These are phyloP conservation scores for Muraenolepis orangiensis DNA, from an alignment of 2,797 vertebrate species.

Conservation along the genomic window DNA sequence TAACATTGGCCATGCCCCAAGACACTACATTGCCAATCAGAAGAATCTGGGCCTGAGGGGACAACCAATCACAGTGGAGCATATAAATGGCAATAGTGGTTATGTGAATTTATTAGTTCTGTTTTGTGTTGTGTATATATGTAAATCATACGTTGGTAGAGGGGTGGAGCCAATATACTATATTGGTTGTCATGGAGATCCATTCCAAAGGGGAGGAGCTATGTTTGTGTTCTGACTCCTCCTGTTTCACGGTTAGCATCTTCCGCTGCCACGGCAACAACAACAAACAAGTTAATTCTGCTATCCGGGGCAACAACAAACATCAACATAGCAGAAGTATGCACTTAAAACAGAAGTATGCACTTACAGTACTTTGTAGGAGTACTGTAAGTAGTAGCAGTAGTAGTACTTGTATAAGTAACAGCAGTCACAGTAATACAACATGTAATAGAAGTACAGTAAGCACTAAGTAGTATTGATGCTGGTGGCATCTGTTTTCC, in stretches of 20 bases:
- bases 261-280: conserved; percentile 79
- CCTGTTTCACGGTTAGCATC: conserved; percentile 86
- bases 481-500: background rate
- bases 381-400: too few relatives aligned
- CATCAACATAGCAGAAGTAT: conserved; percentile 17
- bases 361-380: background rate
- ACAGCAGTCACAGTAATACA: background rate
- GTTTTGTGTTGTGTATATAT: background rate
- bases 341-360: background rate
- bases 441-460: background rate
- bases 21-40: conserved; percentile 86
- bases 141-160: conserved; percentile 76
- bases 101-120: background rate
- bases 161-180: conserved; percentile 94
- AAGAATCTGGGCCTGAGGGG: conserved; percentile 90
- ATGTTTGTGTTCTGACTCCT: conserved; percentile 91
- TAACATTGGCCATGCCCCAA: conserved; percentile 81
- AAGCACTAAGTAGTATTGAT: background rate
- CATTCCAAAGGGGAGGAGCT: conserved; percentile 91
- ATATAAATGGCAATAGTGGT: background rate
- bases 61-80: conserved; percentile 14
- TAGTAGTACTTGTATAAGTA: background rate
- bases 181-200: conserved; percentile 92
- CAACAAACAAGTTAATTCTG: background rate
- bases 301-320: conserved; percentile 9